Evolutionary conservation across 1,140 invertebrate species (phyloP).

Genomic region (Eciton burchellii): DNA sequence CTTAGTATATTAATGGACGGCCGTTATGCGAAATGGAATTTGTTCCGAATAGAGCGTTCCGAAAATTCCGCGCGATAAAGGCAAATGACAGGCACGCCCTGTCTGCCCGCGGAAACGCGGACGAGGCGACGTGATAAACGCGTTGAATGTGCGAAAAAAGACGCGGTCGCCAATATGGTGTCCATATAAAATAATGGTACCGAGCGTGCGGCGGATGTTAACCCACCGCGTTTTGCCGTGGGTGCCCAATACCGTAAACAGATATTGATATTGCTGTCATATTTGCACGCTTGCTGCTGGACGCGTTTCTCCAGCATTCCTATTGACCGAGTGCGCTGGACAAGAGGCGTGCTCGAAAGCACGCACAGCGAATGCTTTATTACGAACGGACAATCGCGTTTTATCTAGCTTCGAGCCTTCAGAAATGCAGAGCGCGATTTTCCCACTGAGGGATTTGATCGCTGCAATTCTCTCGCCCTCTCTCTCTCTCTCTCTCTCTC

Average conservation of each 20-base stretch:
- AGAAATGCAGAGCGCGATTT: background rate
- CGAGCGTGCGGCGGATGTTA: conserved; percentile 48
- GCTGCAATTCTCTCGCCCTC: conserved; percentile 14
- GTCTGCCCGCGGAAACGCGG: conserved; percentile 16
- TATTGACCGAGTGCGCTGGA: conserved; percentile 38
- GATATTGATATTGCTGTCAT: conserved; percentile 74
- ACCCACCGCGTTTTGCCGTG: conserved; percentile 47
- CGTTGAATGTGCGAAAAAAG: conserved; percentile 62
- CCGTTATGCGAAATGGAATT: conserved; percentile 30
- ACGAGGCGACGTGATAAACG: conserved; percentile 61
- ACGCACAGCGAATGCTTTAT: conserved; percentile 60
- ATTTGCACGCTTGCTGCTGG: conserved; percentile 57
- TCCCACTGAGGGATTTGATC: background rate
- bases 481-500: no score
- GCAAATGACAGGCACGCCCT: conserved; percentile 25
- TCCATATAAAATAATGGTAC: conserved; percentile 70
- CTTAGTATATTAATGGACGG: conserved; percentile 38
- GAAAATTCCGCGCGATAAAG: conserved; percentile 53
- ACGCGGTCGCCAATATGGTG: conserved; percentile 44
- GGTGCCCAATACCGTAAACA: conserved; percentile 73
- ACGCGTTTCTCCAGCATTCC: conserved; percentile 34
- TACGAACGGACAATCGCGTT: conserved; percentile 61
- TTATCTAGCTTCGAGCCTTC: conserved; percentile 13
- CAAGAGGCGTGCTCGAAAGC: conserved; percentile 17
- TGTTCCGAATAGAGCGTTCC: conserved; percentile 21